Percentiles rank a stretch among this genome's conserved stretches.
Conservation (phyloP, 2,113 vertebrate genomes). For the Oxygymnocypris stewartii region DNA sequence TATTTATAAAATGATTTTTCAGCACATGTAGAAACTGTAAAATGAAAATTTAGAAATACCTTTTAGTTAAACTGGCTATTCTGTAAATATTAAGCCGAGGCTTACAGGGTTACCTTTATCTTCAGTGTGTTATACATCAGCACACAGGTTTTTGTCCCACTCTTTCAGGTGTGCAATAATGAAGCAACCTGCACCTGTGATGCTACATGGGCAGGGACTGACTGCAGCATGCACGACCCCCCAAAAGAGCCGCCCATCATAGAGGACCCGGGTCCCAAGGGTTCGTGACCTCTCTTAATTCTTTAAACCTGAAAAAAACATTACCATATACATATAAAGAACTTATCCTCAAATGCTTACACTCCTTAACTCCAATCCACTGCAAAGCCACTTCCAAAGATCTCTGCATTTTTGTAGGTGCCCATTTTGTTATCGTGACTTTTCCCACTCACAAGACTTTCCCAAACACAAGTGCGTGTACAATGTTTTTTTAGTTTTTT, state of each 20-base stretch:
- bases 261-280: constrained; percentile 92
- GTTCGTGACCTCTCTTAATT: constrained; percentile 80
- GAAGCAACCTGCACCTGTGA: constrained; percentile 97
- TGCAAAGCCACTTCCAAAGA: constrained; percentile 33
- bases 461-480: constrained; percentile 21
- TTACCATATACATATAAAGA: background rate
- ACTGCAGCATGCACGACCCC: constrained; percentile 97
- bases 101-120: background rate
- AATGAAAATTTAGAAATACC: background rate
- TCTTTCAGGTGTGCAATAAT: constrained; percentile 91
- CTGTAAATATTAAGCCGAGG: background rate
- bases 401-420: background rate
- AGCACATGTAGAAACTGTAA: background rate
- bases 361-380: constrained; percentile 3
- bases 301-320: background rate
- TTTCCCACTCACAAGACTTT: constrained; percentile 38
- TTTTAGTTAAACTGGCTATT: background rate
- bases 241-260: constrained; percentile 79
- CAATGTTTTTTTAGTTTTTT: background rate
- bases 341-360: background rate
- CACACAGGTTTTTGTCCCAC: background rate
- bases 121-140: too few species aligned
- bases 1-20: background rate
- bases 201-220: constrained; percentile 94
- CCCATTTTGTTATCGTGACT: background rate